phyloP scores from a whole-genome alignment of 92 coral and sea anemone genomes.

The Virgularia gustaviana region DNA sequence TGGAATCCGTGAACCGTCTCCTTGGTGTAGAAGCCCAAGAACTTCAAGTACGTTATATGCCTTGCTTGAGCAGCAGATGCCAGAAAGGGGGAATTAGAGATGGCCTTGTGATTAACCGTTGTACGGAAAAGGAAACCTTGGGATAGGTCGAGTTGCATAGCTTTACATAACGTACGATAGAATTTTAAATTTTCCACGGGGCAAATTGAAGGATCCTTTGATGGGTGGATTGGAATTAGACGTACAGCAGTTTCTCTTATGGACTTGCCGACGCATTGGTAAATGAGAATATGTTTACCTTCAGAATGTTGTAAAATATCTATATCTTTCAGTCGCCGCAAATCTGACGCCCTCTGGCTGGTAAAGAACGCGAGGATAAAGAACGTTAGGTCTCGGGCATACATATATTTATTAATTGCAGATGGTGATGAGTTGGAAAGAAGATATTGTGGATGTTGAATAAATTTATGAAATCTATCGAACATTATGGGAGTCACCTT shows the following conservation, averaged over 20 bases:
- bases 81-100: conserved; percentile 21
- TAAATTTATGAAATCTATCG: conserved; percentile 35
- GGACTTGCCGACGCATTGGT: conserved; percentile 53
- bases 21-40: conserved; percentile 27
- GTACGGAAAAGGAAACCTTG: conserved; percentile 35
- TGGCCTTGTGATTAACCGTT: background rate
- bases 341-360: conserved; percentile 46
- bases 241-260: conserved; percentile 35
- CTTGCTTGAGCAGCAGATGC: conserved; percentile 38
- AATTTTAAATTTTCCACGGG: conserved; percentile 48
- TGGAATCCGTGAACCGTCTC: conserved; percentile 51
- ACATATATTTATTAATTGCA: background rate
- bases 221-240: conserved; percentile 35
- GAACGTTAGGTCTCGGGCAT: too few relatives aligned
- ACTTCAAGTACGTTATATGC: conserved; percentile 11
- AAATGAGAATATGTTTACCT: conserved; percentile 30
- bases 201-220: conserved; percentile 47
- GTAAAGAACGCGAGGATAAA: too few relatives aligned
- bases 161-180: conserved; percentile 26
- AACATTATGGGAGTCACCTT: conserved; percentile 45
- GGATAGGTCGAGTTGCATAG: conserved; percentile 23
- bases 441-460: conserved; percentile 37
- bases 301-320: conserved; percentile 28
- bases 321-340: conserved; percentile 47
- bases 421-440: conserved; percentile 12